Evolutionary conservation across 2,797 vertebrate genomes (phyloP).

Genomic region (Sarcoramphus papa): DNA sequence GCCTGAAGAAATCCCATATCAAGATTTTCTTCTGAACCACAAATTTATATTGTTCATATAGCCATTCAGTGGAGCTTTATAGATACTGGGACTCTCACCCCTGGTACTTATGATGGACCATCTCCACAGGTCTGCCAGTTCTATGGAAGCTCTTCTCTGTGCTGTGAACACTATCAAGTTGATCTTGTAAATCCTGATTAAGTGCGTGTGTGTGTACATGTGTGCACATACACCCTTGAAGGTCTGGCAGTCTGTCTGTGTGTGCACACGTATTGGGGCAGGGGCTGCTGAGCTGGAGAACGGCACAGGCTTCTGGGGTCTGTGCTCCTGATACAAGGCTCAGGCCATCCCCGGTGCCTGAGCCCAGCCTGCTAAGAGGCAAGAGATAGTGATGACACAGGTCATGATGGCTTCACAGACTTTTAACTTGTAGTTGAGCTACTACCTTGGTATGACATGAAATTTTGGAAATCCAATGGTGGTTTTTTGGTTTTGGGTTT

Average conservation of each 20-base stretch:
- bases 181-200: background rate
- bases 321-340: background rate
- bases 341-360: background rate
- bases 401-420: background rate
- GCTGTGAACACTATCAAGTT: background rate
- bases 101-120: no score
- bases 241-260: background rate
- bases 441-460: background rate
- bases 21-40: background rate
- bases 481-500: background rate
- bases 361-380: background rate
- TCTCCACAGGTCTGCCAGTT: background rate
- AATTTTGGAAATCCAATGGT: background rate
- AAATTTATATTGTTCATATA: background rate
- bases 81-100: background rate
- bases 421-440: background rate
- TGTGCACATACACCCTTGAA: no score
- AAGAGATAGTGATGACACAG: background rate
- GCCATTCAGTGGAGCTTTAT: background rate
- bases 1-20: background rate
- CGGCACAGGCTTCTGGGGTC: background rate
- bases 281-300: background rate
- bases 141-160: background rate
- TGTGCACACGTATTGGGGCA: accelerated
- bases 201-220: accelerated